Conservation (phyloP, 2,888 invertebrate species). For the Mesoligia furuncula region DNA sequence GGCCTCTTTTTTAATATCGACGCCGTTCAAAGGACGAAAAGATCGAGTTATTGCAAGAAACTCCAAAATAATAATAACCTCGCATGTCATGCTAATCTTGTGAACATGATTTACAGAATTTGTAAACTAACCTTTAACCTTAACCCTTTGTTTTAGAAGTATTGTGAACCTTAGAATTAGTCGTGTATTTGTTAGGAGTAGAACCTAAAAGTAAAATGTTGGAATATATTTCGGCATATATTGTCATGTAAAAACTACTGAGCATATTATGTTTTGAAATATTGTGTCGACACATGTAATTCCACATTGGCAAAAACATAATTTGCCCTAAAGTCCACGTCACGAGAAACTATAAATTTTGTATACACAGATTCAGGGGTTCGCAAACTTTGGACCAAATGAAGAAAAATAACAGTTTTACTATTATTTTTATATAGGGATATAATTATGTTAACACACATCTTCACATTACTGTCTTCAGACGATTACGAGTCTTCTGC, state of each 20-base stretch:
- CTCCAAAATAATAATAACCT: slow-evolving; percentile 22
- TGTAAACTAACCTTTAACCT: slow-evolving; percentile 8
- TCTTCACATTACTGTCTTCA: no score
- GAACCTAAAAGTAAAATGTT: background rate
- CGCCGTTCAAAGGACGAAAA: slow-evolving; percentile 42
- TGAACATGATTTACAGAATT: slow-evolving; percentile 33
- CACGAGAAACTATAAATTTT: no score
- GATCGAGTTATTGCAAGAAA: slow-evolving; percentile 8
- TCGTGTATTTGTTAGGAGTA: slow-evolving; percentile 11
- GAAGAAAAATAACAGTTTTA: no score
- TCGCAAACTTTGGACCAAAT: no score
- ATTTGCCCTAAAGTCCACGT: background rate
- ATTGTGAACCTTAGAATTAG: slow-evolving; percentile 26
- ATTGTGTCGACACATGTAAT: background rate
- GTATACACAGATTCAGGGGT: no score
- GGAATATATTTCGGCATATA: background rate
- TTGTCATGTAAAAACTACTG: background rate
- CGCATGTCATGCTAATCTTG: slow-evolving; percentile 47
- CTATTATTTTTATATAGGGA: no score
- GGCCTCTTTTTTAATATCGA: background rate
- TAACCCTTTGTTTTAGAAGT: slow-evolving; percentile 25
- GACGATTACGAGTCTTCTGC: no score
- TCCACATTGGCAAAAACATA: background rate
- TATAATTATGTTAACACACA: no score
- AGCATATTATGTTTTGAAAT: background rate